Conservation (phyloP, 2,113 vertebrate species). For the Trinectes maculatus region DNA sequence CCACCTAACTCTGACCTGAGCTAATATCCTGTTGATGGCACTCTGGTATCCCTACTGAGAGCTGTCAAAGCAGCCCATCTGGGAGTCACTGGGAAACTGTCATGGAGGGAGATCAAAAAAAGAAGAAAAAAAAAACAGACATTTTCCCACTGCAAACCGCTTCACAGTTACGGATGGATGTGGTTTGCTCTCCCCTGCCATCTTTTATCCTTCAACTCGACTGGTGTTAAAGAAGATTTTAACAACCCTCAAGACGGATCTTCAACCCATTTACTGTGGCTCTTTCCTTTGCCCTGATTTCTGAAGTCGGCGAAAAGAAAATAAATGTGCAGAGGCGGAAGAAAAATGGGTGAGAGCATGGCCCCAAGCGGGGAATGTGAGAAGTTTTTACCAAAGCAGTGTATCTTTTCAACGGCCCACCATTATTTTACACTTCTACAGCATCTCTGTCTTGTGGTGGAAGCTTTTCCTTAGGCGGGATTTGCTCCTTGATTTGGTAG, state of each 20-base stretch:
- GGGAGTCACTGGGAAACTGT: slow-evolving; percentile 57
- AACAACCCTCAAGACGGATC: slow-evolving; percentile 43
- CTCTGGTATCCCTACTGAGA: slow-evolving; percentile 38
- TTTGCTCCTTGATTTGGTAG: neutral
- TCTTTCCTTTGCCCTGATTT: slow-evolving; percentile 46
- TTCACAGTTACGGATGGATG: slow-evolving; percentile 35
- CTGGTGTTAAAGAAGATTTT: slow-evolving; percentile 39
- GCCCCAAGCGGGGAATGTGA: slow-evolving; percentile 41
- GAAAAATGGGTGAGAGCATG: slow-evolving; percentile 47
- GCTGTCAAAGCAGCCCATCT: slow-evolving; percentile 50
- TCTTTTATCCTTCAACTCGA: slow-evolving; percentile 51
- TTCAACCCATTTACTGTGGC: slow-evolving; percentile 36
- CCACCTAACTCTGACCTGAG: slow-evolving; percentile 40
- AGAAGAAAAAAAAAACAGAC: slow-evolving; percentile 14
- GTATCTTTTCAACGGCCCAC: slow-evolving; percentile 44
- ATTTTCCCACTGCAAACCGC: slow-evolving; percentile 51
- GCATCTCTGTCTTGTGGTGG: slow-evolving; percentile 14
- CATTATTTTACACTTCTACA: slow-evolving; percentile 40
- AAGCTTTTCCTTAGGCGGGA: slow-evolving; percentile 16
- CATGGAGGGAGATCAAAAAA: slow-evolving; percentile 31
- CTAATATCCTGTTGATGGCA: slow-evolving; percentile 40
- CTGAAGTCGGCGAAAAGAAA: slow-evolving; percentile 26
- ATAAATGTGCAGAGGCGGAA: slow-evolving; percentile 35
- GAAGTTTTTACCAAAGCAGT: slow-evolving; percentile 32
- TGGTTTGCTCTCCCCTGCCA: slow-evolving; percentile 40